phyloP scores from a whole-genome alignment of 1,140 invertebrate species.

The Cydia pomonella region DNA sequence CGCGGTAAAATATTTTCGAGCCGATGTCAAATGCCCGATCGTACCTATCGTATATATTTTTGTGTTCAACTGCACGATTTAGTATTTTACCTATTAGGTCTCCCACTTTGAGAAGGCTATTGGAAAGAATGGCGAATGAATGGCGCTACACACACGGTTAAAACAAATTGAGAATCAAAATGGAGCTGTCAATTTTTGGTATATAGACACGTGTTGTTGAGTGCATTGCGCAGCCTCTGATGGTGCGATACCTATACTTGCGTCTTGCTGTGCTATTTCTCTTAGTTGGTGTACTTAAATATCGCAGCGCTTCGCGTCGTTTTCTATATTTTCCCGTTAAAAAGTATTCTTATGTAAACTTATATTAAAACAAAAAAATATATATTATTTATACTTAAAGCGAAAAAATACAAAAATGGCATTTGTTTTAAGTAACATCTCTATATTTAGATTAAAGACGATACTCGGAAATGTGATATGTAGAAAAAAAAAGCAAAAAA shows the following conservation, averaged over 20 bases:
- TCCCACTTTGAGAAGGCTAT: neutral
- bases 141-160: neutral
- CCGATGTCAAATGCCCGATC: neutral
- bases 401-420: constrained; percentile 56
- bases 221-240: neutral
- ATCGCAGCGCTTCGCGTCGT: constrained; percentile 32
- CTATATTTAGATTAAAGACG: constrained; percentile 59
- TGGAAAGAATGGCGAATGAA: neutral
- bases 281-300: constrained; percentile 55
- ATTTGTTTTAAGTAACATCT: constrained; percentile 59
- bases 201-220: neutral
- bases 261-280: constrained; percentile 50
- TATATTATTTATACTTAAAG: constrained; percentile 49
- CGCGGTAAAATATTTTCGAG: neutral
- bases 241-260: neutral
- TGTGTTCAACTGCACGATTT: neutral
- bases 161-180: too few relatives aligned
- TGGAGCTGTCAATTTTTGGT: neutral
- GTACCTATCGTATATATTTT: neutral
- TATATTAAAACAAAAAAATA: constrained; percentile 11
- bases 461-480: constrained; percentile 78
- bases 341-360: constrained; percentile 27
- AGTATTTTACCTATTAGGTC: neutral
- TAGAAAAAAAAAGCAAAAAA: constrained; percentile 68
- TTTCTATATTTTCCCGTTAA: neutral